Percentiles rank a stretch among this genome's conserved stretches.
phyloP scores from a whole-genome alignment of 2,888 invertebrate species.

The Papilio protenor region DNA sequence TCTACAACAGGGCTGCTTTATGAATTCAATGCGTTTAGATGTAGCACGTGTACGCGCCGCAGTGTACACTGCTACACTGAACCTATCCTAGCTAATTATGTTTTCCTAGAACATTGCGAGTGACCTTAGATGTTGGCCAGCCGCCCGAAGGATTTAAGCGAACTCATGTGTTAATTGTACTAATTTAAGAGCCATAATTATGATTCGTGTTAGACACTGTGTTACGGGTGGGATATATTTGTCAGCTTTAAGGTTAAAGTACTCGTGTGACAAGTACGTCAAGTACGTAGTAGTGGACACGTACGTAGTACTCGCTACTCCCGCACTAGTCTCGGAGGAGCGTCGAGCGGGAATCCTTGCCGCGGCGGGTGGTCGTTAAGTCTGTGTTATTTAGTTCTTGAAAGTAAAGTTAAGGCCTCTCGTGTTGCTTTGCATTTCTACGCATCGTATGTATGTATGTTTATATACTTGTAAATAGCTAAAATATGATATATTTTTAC shows the following conservation, averaged over 20 bases:
- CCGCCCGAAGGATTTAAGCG: conserved; percentile 70
- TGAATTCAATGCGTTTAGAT: conserved; percentile 74
- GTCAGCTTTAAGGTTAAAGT: conserved; percentile 55
- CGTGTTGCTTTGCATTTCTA: conserved; percentile 84
- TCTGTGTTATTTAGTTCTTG: conserved; percentile 83
- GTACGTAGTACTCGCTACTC: conserved; percentile 34
- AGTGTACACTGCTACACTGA: conserved; percentile 55
- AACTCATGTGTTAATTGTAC: conserved; percentile 50
- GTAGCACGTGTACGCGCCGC: conserved; percentile 64
- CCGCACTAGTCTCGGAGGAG: conserved; percentile 60
- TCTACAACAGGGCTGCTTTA: conserved; percentile 77
- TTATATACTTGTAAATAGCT: conserved; percentile 83
- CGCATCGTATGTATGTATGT: conserved; percentile 86
- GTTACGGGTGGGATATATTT: conserved; percentile 56
- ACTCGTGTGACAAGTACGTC: too few species aligned
- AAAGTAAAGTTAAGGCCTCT: conserved; percentile 77
- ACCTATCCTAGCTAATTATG: conserved; percentile 74
- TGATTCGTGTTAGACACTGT: conserved; percentile 55
- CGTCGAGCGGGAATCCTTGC: conserved; percentile 65
- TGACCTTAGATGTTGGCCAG: conserved; percentile 72
- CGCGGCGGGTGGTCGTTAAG: conserved; percentile 74
- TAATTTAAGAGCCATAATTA: conserved; percentile 55
- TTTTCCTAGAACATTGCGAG: conserved; percentile 72
- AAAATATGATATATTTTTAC: conserved; percentile 84
- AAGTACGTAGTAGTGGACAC: conserved; percentile 37